Evolutionary conservation across 2,888 invertebrate species (phyloP).

Genomic region (Mimas tiliae): DNA sequence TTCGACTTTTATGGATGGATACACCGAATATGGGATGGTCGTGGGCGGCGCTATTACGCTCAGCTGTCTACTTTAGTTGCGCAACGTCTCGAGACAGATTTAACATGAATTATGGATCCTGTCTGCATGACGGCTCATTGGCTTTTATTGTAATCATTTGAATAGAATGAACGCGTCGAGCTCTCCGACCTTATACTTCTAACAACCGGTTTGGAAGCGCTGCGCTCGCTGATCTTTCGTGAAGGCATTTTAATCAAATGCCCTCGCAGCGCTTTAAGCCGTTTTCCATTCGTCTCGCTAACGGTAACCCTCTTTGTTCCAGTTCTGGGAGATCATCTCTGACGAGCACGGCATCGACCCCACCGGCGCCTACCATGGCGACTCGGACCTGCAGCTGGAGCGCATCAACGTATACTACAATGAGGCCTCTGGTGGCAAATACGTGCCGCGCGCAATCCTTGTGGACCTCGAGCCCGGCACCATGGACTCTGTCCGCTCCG

Average conservation of each 20-base stretch:
- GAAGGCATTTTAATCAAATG: slow-evolving; percentile 66
- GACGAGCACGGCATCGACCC: slow-evolving; percentile 98
- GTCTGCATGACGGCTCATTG: slow-evolving; percentile 69
- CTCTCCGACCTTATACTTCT: slow-evolving; percentile 6
- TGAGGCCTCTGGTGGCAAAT: slow-evolving; percentile 89
- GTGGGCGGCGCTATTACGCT: slow-evolving; percentile 69
- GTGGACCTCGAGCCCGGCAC: slow-evolving; percentile 78
- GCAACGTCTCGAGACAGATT: slow-evolving; percentile 65
- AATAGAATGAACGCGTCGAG: slow-evolving; percentile 25
- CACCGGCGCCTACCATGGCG: slow-evolving; percentile 94
- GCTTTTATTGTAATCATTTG: slow-evolving; percentile 51
- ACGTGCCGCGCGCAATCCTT: slow-evolving; percentile 76
- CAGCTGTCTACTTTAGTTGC: slow-evolving; percentile 69
- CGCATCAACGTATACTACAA: slow-evolving; percentile 98
- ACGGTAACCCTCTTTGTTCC: slow-evolving; percentile 88
- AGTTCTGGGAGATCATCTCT: slow-evolving; percentile 97
- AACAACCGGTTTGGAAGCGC: slow-evolving; percentile 73
- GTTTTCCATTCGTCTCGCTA: slow-evolving; percentile 75
- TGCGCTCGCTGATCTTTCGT: slow-evolving; percentile 61
- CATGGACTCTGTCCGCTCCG: slow-evolving; percentile 88
- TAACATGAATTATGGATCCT: slow-evolving; percentile 73
- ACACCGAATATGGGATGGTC: slow-evolving; percentile 62
- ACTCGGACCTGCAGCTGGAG: slow-evolving; percentile 95
- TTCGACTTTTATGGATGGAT: slow-evolving; percentile 73
- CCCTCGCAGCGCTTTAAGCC: slow-evolving; percentile 43